Evolutionary conservation across 2,888 invertebrate species (phyloP), one percentile per base, ranked within the genome.

Genomic region (Tetanocera ferruginea): DNA sequence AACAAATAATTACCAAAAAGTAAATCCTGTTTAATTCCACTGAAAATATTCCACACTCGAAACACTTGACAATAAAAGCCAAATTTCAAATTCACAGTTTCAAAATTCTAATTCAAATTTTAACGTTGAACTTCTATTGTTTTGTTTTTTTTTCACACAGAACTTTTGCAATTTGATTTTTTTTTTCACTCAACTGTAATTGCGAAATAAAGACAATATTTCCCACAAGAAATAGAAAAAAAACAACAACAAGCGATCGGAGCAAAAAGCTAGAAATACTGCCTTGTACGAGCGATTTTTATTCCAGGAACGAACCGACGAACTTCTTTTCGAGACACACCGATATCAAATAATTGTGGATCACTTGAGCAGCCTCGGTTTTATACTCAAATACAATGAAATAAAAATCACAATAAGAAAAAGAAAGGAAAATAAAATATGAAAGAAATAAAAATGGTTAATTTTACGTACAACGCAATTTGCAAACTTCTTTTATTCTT

Each of bases 381-480:
- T 72, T 72, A 72, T 72, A 72, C 57, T 52, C 34, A 31, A 49
- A 25, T 51, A 23, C 37, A 60, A 69, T 66, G n/a, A 17, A 43
- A 64, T 14, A 57, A 75, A 76, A 74, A 78, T 49, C 0, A 76
- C 57, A 74, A 17, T 49, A 8, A 76, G 34, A 69, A 11, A 55
- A 64, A 69, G 19, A 37, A 49, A 60, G 49, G 64, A 14, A 74
- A 8, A 64, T 6, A 55, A 6, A 69, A 69, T 19, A 37, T 34
- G 25, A 49, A 49, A 70, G n/a, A 70, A 70, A 51, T 37, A 70
- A 71, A 3, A 55, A 60, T 52, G 11, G 49, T 14, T 64, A 14
- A 9, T 28, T 64, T 52, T 17, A 25, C 11, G 23, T 19, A 66
- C 66, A 57, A 74, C 52, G 17, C 60, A 66, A 43, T 60, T 31